Evolutionary conservation across 2,888 invertebrate genomes (phyloP), one percentile per base, ranked within the genome.

Genomic region (Callosobruchus maculatus): DNA sequence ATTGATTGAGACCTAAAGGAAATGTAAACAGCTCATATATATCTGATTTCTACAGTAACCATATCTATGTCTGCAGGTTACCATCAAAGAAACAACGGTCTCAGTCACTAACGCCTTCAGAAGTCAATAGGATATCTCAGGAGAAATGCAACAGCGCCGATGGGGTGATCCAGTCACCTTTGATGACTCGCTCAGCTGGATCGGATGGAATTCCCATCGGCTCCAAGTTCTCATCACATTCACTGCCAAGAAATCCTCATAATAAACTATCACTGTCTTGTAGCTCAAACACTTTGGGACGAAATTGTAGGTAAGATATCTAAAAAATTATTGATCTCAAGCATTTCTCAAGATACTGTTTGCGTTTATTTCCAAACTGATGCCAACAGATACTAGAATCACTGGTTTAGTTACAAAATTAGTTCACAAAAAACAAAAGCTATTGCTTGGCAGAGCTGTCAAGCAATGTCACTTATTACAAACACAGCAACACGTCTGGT

Each of bases 21-120:
- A n/a, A n/a, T n/a, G n/a, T n/a, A n/a, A n/a, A n/a, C n/a, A n/a
- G n/a, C n/a, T n/a, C n/a, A n/a, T n/a, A n/a, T n/a, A n/a, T n/a
- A n/a, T n/a, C n/a, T n/a, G n/a, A n/a, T n/a, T n/a, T n/a, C n/a
- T n/a, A n/a, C n/a, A n/a, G n/a, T n/a, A n/a, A 26, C 2, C 2
- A 26, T 26, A 26, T 4, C 7, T 26, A 4, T 26, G 26, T 26
- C 13, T 49, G 9, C 49, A 49, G 78, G 21, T 79, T 90, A 76
- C 90, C 90, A 13, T 88, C 89, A 66, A 90, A 92, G 82, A 92
- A 92, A 82, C 94, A 95, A 85, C 76, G 94, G 75, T 94, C 94
- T n/a, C 93, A 94, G 83, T 94, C 94, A 0, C 85, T 95, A 49
- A 94, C 94, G 0, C 94, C 94, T 0, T 87, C 88, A 0, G 90